Percentiles rank a stretch among this genome's conserved stretches.
phyloP scores from a whole-genome alignment of 2,797 vertebrate species.

The Limnodromus scolopaceus region DNA sequence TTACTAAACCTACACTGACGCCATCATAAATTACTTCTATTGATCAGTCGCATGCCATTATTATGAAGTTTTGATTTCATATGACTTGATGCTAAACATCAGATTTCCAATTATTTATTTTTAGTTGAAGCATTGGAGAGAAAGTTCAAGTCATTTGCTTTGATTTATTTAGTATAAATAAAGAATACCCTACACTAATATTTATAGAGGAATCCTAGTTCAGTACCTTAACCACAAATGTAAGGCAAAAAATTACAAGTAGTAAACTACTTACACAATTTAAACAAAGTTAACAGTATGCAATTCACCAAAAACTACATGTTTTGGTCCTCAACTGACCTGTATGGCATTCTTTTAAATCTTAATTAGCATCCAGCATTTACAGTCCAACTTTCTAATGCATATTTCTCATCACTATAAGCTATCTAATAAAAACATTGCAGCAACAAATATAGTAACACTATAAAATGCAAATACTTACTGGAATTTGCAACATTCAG shows the following conservation, averaged over 20 bases:
- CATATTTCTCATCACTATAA: not conserved
- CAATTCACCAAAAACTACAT: not conserved
- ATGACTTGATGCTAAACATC: not conserved
- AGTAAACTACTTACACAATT: conserved; percentile 38
- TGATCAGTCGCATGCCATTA: not conserved
- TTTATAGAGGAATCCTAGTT: conserved; percentile 46
- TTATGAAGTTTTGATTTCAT: not conserved
- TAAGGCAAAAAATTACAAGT: not conserved
- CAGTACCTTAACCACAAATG: conserved; percentile 17
- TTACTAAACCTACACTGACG: not conserved
- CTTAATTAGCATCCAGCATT: not conserved
- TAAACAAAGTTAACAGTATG: conserved; percentile 21
- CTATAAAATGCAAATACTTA: not conserved
- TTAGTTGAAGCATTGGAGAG: not conserved
- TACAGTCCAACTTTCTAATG: not conserved
- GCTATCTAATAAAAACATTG: not conserved
- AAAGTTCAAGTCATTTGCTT: not conserved
- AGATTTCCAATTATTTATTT: conserved; percentile 13
- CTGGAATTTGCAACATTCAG: not conserved
- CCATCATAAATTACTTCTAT: not conserved
- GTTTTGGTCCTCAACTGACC: not conserved
- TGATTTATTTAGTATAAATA: conserved; percentile 43
- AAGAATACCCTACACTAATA: conserved; percentile 35
- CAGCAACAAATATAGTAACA: not conserved
- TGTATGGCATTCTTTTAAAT: not conserved